phyloP scores from a whole-genome alignment of 1,140 invertebrate species.

The Solenopsis invicta region DNA sequence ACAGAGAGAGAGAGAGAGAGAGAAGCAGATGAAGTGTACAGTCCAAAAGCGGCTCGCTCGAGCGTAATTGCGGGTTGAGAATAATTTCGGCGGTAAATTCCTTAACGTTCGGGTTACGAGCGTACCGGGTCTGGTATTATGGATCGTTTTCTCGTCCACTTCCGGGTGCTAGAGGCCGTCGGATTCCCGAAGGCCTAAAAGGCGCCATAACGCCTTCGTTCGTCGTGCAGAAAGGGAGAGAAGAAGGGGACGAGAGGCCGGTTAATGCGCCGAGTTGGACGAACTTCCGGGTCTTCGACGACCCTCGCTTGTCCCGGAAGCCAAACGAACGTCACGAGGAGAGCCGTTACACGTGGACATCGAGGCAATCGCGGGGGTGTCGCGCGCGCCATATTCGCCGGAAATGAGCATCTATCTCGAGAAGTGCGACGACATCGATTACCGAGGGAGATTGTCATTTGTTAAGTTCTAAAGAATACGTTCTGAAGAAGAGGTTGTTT shows the following conservation, averaged over 20 bases:
- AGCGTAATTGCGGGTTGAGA: conserved; percentile 58
- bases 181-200: conserved; percentile 66
- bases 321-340: conserved; percentile 81
- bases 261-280: conserved; percentile 79
- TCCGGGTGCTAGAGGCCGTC: conserved; percentile 60
- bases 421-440: conserved; percentile 38
- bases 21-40: conserved; percentile 20
- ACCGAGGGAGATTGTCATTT: neutral
- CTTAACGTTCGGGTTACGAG: conserved; percentile 53
- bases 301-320: conserved; percentile 84
- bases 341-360: conserved; percentile 76
- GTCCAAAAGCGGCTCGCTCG: conserved; percentile 50
- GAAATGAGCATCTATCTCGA: conserved; percentile 57
- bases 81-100: conserved; percentile 60
- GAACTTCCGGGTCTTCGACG: conserved; percentile 83
- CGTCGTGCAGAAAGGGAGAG: conserved; percentile 39
- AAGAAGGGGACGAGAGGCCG: conserved; percentile 61
- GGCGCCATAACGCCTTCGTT: conserved; percentile 60
- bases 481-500: neutral
- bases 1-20: too few relatives aligned
- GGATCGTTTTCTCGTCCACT: conserved; percentile 59
- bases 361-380: conserved; percentile 65
- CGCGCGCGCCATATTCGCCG: conserved; percentile 39
- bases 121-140: conserved; percentile 58
- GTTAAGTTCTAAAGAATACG: neutral